Evolutionary conservation across 2,888 invertebrate genomes (phyloP).

Genomic region (Chrysolina haemoptera): DNA sequence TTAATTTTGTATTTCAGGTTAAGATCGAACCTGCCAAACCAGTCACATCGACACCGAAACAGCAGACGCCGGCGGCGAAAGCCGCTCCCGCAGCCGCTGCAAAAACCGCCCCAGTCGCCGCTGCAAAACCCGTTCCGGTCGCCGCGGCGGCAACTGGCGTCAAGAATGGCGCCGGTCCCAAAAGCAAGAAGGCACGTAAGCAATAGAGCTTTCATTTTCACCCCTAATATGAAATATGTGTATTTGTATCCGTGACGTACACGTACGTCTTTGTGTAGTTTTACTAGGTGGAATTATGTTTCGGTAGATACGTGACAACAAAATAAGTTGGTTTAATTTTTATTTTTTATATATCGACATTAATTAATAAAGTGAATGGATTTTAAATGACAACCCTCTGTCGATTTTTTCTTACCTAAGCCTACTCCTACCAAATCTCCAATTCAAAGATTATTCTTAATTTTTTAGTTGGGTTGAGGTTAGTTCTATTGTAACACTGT

Average conservation of each 20-base stretch:
- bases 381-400: not conserved
- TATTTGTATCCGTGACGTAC: not conserved
- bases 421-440: not conserved
- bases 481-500: too few species aligned
- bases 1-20: slow-evolving; percentile 12
- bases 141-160: slow-evolving; percentile 48
- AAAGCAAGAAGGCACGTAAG: slow-evolving; percentile 58
- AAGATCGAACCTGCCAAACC: slow-evolving; percentile 55
- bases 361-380: slow-evolving; percentile 11
- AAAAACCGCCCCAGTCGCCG: slow-evolving; percentile 55
- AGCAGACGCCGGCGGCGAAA: slow-evolving; percentile 45
- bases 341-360: not conserved
- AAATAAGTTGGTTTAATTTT: not conserved
- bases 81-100: slow-evolving; percentile 52
- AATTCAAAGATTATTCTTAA: not conserved
- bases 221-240: not conserved
- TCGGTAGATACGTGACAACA: not conserved
- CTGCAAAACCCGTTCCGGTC: slow-evolving; percentile 40
- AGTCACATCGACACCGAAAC: slow-evolving; percentile 45
- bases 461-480: not conserved
- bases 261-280: slow-evolving; percentile 6
- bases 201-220: slow-evolving; percentile 19
- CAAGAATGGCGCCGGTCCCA: slow-evolving; percentile 64
- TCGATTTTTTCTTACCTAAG: not conserved
- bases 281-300: not conserved